Base-by-base conservation (phyloP, 1,140 invertebrate genomes). In the Drosophila tani region DNA sequence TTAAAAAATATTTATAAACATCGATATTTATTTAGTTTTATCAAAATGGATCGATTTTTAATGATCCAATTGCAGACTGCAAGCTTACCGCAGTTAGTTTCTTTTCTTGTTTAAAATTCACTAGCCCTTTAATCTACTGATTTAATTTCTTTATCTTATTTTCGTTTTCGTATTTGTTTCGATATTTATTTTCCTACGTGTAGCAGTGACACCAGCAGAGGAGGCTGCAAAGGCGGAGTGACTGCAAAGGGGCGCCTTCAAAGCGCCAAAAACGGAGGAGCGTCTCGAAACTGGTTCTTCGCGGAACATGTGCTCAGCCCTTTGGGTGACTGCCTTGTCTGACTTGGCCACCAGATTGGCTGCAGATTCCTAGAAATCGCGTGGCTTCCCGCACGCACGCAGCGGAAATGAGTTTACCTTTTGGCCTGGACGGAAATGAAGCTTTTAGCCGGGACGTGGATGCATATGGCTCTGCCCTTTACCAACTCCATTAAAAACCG, bases 401-500 rank as follows among this genome's bases (percentile, higher is more conserved):
- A 63, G 15, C 45, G 70, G 50, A 73, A 50, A 57, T 60, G 67
- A 74, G 29, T 60, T 73, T 43, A 73, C 69, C 69, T 73, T 71
- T 73, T 40, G 46, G 17, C 46, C 70, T 9, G 45, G 38, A 12
- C 67, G 70, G 70, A 74, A 73, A 74, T 73, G 46, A 73, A 73
- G 68, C 68, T 74, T 51, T 43, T 51, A 51, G 67, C 24, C 3
- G 43, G 15, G 17, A 49, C 45, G 7, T 70, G 66, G 27, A 71
- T 50, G 69, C 51, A 73, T 49, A 50, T 58, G 45, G 19, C 9
- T 29, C 6, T 35, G 19, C 14, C 12, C 35, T 21, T 38, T 19
- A 38, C 17, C 17, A 19, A 12, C 14, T 55, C 19, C 66, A 46
- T 51, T 19, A 43, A 43, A 43, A 8, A 6, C 21, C 8, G 53